A percentile compares a stretch with the other conserved stretches of the same genome.
phyloP scores from a whole-genome alignment of 2,888 invertebrate genomes.

The Ryuthela nishihirai region DNA sequence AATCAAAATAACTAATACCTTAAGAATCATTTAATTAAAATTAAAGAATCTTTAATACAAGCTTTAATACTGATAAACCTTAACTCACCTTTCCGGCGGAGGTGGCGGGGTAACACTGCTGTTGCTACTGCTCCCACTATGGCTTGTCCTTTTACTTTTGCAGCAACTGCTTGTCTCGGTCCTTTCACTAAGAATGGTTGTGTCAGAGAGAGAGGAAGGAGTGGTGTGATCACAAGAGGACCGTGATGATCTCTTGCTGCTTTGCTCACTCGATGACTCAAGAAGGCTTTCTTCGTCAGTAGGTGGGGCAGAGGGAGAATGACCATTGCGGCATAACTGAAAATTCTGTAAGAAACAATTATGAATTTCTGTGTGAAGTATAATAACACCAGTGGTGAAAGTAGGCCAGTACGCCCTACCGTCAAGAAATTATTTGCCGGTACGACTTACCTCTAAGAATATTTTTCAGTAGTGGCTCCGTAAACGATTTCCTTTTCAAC shows the following conservation, averaged over 20 bases:
- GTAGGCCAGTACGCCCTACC: too few species aligned
- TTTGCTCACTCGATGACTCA: conserved; percentile 9
- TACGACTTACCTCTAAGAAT: too few species aligned
- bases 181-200: conserved; percentile 48
- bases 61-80: neutral
- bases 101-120: conserved; percentile 43
- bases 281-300: conserved; percentile 21
- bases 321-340: neutral
- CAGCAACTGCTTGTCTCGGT: conserved; percentile 9
- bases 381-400: too few species aligned
- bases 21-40: too few species aligned
- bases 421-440: too few species aligned
- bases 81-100: conserved; percentile 29
- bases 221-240: conserved; percentile 56
- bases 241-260: conserved; percentile 46
- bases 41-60: neutral
- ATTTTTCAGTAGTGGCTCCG: too few species aligned
- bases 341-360: conserved; percentile 5
- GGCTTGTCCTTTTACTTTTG: conserved; percentile 55
- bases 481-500: too few species aligned
- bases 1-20: too few species aligned
- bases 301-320: conserved; percentile 17
- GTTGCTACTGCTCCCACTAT: conserved; percentile 10
- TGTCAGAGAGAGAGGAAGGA: conserved; percentile 41
- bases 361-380: too few species aligned